phyloP scores from a whole-genome alignment of 1,140 invertebrate genomes.

The Trichogramma pretiosum region DNA sequence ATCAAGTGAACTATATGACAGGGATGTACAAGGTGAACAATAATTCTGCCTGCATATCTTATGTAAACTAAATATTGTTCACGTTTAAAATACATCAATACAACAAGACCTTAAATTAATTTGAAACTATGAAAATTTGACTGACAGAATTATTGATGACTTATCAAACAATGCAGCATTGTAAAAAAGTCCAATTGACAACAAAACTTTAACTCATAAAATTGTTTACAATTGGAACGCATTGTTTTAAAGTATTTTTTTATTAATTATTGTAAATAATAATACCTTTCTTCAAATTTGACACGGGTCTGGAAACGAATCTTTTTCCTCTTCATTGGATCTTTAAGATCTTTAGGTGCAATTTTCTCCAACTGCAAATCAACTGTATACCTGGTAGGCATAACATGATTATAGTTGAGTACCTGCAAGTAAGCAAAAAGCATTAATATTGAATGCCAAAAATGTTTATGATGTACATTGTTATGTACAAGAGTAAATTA shows the following conservation, averaged over 20 bases:
- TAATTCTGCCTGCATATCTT: neutral
- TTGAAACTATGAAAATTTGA: neutral
- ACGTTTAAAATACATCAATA: neutral
- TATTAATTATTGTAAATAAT: no score
- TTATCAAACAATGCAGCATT: no score
- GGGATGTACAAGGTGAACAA: no score
- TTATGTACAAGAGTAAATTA: no score
- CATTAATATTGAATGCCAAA: slow-evolving; percentile 4
- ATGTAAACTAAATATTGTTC: neutral
- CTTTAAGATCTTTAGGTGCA: slow-evolving; percentile 87
- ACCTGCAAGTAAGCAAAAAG: no score
- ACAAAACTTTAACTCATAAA: neutral
- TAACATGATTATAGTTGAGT: slow-evolving; percentile 95
- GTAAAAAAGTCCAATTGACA: neutral
- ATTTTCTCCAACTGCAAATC: slow-evolving; percentile 84
- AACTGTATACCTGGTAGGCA: slow-evolving; percentile 96
- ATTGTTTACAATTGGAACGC: neutral
- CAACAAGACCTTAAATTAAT: neutral
- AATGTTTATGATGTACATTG: no score
- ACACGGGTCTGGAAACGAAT: slow-evolving; percentile 85
- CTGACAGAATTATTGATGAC: no score
- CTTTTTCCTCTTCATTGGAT: slow-evolving; percentile 92
- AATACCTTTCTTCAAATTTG: slow-evolving; percentile 95
- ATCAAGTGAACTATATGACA: no score
- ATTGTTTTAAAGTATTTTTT: slow-evolving; percentile 15